A percentile compares a stretch with the other conserved stretches of the same genome.
Evolutionary conservation across 1,140 invertebrate genomes (phyloP).

Genomic region (Drosophila lacteicornis): DNA sequence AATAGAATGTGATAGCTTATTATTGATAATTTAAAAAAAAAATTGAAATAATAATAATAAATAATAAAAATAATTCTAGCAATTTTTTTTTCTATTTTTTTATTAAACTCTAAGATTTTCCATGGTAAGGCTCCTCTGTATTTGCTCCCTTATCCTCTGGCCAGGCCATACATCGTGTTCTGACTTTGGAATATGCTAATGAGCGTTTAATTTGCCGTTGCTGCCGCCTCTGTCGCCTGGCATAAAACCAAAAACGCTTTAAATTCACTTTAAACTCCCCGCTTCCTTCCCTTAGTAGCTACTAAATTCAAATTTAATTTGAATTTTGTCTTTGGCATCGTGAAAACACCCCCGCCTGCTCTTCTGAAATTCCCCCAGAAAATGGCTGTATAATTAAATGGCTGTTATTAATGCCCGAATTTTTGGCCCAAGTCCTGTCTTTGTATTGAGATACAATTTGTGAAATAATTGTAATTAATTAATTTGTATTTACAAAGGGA

Average conservation of each 20-base stretch:
- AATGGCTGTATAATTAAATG: constrained; percentile 41
- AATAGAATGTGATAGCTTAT: too few relatives aligned
- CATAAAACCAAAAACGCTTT: constrained; percentile 63
- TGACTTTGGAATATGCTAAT: constrained; percentile 72
- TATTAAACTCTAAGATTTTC: neutral
- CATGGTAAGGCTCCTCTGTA: neutral
- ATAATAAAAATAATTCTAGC: neutral
- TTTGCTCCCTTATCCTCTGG: constrained; percentile 2
- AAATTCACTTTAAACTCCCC: constrained; percentile 75
- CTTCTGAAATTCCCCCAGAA: neutral
- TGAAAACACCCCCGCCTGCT: neutral
- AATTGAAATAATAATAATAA: too few relatives aligned
- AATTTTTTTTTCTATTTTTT: neutral
- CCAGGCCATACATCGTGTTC: constrained; percentile 13
- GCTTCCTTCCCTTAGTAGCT: constrained; percentile 49
- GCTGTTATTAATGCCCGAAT: constrained; percentile 36
- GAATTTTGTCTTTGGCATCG: constrained; percentile 40
- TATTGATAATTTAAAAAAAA: too few relatives aligned
- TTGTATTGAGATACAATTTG: neutral
- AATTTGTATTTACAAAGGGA: neutral
- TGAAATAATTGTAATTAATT: constrained; percentile 2
- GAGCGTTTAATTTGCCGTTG: constrained; percentile 70
- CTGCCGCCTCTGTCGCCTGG: constrained; percentile 18
- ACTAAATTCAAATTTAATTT: constrained; percentile 74
- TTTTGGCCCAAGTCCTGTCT: constrained; percentile 6